A percentile compares a stretch with the other conserved stretches of the same genome.
These are phyloP conservation scores for Procambarus clarkii DNA, from an alignment of 1,140 invertebrate species.

Conservation along the genomic window DNA sequence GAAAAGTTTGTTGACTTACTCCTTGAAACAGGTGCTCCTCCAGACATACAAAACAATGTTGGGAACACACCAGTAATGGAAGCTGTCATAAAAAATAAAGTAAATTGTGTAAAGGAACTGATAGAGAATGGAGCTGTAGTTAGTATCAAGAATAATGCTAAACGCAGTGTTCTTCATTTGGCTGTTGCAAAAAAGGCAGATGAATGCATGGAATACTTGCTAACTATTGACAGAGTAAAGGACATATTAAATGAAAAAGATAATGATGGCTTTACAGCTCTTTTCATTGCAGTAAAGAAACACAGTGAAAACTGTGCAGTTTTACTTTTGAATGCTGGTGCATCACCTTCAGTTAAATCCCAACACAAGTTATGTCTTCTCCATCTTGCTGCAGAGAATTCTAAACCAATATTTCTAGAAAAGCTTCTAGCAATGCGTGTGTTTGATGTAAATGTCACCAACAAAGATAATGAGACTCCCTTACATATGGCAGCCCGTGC, in stretches of 20 bases:
- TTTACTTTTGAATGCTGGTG: not conserved
- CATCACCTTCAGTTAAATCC: not conserved
- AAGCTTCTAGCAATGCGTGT: not conserved
- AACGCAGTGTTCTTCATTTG: conserved; percentile 12
- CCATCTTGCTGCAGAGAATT: conserved; percentile 8
- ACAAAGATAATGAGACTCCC: conserved; percentile 9
- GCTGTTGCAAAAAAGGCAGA: not conserved
- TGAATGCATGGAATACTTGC: conserved; percentile 17
- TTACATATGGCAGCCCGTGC: conserved; percentile 5
- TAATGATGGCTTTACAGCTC: conserved; percentile 9
- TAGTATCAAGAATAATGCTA: not conserved
- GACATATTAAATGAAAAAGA: conserved; percentile 21
- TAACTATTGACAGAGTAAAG: not conserved
- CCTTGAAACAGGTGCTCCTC: not conserved
- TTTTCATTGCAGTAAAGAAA: conserved; percentile 20
- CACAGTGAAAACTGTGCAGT: conserved; percentile 14
- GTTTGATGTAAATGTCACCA: conserved; percentile 6
- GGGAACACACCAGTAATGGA: conserved; percentile 21
- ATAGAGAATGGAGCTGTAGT: not conserved
- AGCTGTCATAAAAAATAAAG: conserved; percentile 14
- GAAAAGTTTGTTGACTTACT: conserved; percentile 13
- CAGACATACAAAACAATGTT: not conserved
- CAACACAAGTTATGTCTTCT: conserved; percentile 4
- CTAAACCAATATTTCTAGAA: not conserved
- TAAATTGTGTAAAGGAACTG: not conserved